These are phyloP conservation scores for Petrocephalus zakoni DNA, from an alignment of 2,113 vertebrate species.

Conservation along the genomic window DNA sequence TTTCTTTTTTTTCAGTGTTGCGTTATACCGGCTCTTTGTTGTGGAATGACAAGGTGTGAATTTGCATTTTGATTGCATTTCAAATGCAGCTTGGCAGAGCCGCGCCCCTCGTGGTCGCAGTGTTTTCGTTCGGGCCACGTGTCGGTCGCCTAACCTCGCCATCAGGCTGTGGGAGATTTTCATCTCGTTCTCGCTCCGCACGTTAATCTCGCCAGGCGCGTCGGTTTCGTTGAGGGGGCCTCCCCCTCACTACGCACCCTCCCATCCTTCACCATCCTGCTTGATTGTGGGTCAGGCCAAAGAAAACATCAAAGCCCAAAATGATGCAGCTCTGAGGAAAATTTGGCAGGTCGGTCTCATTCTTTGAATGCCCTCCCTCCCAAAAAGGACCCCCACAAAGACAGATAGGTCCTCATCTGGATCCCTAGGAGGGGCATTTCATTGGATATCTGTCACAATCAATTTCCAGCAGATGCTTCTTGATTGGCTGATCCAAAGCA, in stretches of 20 bases:
- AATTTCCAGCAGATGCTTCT: slow-evolving; percentile 12
- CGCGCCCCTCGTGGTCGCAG: neutral
- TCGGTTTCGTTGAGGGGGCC: neutral
- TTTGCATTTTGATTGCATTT: slow-evolving; percentile 40
- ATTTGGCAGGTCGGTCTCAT: neutral
- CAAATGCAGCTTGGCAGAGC: slow-evolving; percentile 7
- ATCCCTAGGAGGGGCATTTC: neutral
- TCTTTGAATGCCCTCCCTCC: neutral
- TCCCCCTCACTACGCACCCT: neutral
- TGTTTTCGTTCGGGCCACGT: neutral
- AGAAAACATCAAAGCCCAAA: neutral
- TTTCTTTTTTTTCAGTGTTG: slow-evolving; percentile 1
- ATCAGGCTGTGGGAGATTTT: neutral
- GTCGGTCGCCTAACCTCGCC: neutral
- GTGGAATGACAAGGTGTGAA: slow-evolving; percentile 21
- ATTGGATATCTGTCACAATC: neutral
- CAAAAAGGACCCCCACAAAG: neutral
- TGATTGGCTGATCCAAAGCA: neutral
- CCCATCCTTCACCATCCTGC: neutral
- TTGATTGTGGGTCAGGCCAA: neutral
- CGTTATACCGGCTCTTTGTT: neutral
- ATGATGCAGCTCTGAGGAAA: neutral
- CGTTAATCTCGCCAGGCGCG: neutral
- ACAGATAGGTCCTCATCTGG: neutral
- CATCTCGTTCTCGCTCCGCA: neutral